Base-by-base conservation (phyloP, 2,797 vertebrate species). In the Girardinus metallicus region DNA sequence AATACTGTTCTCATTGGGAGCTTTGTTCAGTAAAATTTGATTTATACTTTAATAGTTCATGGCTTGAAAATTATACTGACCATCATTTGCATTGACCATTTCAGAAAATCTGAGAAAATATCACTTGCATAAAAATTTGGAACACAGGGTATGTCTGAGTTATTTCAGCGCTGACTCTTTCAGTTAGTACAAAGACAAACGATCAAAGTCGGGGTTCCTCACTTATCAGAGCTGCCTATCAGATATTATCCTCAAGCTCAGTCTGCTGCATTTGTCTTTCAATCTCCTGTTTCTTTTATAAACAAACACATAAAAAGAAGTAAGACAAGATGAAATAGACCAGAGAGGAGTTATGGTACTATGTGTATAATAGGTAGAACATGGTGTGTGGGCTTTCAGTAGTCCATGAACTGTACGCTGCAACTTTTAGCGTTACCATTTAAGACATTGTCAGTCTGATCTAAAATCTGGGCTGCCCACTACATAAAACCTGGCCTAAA, bases 181-280 rank as follows among this genome's bases (percentile, higher is more conserved):
- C 77, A 29, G 85, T 86, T 74, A 75, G 84, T 85, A 84, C 51
- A 51, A 85, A 83, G 79, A 83, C 47, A 62, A 76, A 34, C 88
- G 86, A 91, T 93, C 88, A 92, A 90, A 90, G 90, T 90, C 75
- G 43, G 11, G 83, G 75, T 78, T 83, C 76, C 74, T 81, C 72
- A 80, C 74, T 87, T 86, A 88, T 90, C 86, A 88, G 80, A 83
- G 76, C 85, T 90, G 87, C 82, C 87, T 76, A 87, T 91, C 88
- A 89, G 73, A 86, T 80, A 77, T 83, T 75, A 39, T 89, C 86
- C 87, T 88, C 71, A 80, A 86, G 83, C 88, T 87, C 78, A 71
- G 79, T 82, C 62, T 15, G 49, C 75, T 21, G 8, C 34, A 18
- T 70, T 68, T 51, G 51, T 79, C 66, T 73, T 77, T 78, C 78